Conservation (phyloP, 2,888 invertebrate species). For the Calephelis perditalis region DNA sequence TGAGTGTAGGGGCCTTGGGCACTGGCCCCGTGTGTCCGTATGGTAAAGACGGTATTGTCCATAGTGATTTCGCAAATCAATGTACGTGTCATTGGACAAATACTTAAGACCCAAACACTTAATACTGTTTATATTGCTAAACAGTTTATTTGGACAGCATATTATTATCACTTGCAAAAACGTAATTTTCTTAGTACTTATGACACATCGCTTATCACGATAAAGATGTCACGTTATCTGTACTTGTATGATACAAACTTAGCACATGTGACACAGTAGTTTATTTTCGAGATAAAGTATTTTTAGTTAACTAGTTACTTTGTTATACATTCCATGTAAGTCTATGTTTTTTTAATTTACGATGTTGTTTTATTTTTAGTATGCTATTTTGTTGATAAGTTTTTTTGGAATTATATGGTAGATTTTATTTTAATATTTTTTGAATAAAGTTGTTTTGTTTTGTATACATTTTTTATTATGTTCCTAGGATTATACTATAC, state of each 20-base stretch:
- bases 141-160: background rate
- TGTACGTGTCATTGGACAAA: too few relatives aligned
- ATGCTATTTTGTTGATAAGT: constrained; percentile 30
- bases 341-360: constrained; percentile 29
- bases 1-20: too few relatives aligned
- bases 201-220: constrained; percentile 1
- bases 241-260: background rate
- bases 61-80: too few relatives aligned
- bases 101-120: too few relatives aligned
- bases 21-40: too few relatives aligned
- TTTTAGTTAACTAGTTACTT: constrained; percentile 12
- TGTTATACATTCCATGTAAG: constrained; percentile 39
- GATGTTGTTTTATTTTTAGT: constrained; percentile 41
- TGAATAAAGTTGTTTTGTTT: constrained; percentile 18
- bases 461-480: constrained; percentile 14
- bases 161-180: background rate
- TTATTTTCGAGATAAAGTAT: constrained; percentile 1
- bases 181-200: background rate
- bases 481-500: background rate
- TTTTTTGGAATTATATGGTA: constrained; percentile 15
- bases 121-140: too few relatives aligned
- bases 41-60: too few relatives aligned
- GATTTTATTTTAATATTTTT: constrained; percentile 21
- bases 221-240: constrained; percentile 8
- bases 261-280: background rate